Conservation (phyloP, 2,797 vertebrate genomes). For the Cryptoprocta ferox region DNA sequence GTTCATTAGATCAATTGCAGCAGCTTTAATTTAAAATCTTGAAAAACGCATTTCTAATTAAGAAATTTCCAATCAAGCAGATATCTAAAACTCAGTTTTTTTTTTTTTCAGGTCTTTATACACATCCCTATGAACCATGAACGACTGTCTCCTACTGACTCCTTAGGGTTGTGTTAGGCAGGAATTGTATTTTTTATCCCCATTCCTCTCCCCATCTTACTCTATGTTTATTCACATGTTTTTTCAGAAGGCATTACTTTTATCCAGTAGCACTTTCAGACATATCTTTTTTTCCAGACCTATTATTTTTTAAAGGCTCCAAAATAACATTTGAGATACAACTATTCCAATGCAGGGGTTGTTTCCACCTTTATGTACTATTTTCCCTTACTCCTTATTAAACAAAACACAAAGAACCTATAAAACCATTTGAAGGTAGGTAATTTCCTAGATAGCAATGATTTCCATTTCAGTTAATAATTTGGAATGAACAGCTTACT, state of each 20-base stretch:
- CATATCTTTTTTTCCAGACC: slow-evolving; percentile 26
- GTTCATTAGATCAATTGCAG: not conserved
- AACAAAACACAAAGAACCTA: not conserved
- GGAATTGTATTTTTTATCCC: not conserved
- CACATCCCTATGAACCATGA: not conserved
- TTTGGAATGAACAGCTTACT: slow-evolving; percentile 2
- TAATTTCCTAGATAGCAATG: not conserved
- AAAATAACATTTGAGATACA: not conserved
- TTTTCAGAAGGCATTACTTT: not conserved
- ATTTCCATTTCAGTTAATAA: not conserved
- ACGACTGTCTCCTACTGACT: not conserved
- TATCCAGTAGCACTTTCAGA: not conserved
- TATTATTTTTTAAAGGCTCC: slow-evolving; percentile 23
- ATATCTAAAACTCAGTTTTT: not conserved
- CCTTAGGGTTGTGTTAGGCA: not conserved
- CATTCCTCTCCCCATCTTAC: not conserved
- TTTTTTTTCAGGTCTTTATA: not conserved
- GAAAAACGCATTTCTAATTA: slow-evolving; percentile 45
- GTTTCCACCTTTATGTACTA: not conserved
- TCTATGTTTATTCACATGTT: not conserved
- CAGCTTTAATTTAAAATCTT: slow-evolving; percentile 44
- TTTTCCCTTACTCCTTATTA: not conserved
- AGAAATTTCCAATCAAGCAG: slow-evolving; percentile 31
- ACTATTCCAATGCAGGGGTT: not conserved
- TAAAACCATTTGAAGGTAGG: slow-evolving; percentile 1